phyloP scores from a whole-genome alignment of 2,113 vertebrate genomes.

The Nannobrachium achirus region DNA sequence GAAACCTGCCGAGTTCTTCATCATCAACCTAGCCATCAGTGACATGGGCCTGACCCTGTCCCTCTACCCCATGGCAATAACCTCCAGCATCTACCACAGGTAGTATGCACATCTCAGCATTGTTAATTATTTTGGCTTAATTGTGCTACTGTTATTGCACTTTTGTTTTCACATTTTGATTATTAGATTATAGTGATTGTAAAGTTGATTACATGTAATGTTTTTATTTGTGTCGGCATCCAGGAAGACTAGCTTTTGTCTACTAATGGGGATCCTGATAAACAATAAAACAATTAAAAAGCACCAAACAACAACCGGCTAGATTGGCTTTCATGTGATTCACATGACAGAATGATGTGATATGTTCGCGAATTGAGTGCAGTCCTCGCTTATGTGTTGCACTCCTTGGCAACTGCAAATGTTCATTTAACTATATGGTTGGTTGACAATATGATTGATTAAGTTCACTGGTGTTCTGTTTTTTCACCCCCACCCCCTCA shows the following conservation, averaged over 20 bases:
- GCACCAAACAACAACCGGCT: too few species aligned
- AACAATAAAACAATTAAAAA: too few species aligned
- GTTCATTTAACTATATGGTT: conserved; percentile 22
- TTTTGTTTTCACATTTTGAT: too few species aligned
- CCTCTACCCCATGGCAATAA: conserved; percentile 82
- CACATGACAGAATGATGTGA: not conserved
- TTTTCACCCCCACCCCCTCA: conserved; percentile 19
- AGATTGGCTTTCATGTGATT: conserved; percentile 14
- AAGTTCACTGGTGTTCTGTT: conserved; percentile 3
- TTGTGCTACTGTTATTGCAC: too few species aligned
- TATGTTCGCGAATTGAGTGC: not conserved
- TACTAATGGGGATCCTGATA: too few species aligned
- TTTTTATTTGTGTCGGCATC: too few species aligned
- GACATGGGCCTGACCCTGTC: conserved; percentile 84
- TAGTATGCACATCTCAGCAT: conserved; percentile 51
- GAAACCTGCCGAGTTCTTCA: conserved; percentile 84
- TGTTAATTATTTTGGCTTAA: too few species aligned
- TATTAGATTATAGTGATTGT: too few species aligned
- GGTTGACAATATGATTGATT: conserved; percentile 19
- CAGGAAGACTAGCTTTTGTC: too few species aligned
- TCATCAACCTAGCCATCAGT: conserved; percentile 83
- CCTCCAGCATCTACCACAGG: conserved; percentile 85
- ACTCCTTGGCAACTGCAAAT: conserved; percentile 14
- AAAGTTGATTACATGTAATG: too few species aligned
- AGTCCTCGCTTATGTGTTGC: not conserved